phyloP scores from a whole-genome alignment of 2,113 vertebrate species.

The Eidolon helvum region DNA sequence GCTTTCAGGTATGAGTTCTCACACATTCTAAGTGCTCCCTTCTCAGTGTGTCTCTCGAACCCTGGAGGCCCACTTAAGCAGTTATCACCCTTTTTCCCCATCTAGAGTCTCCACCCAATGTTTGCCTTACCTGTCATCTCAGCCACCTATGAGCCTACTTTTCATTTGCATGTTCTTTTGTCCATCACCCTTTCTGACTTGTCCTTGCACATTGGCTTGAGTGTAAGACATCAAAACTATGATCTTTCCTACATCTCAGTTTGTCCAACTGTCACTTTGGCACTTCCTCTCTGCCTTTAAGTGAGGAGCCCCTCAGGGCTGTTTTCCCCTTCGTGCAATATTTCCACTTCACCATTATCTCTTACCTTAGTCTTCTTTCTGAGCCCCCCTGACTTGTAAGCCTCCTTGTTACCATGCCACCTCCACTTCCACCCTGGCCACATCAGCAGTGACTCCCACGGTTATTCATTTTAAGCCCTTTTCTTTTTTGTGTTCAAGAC shows the following conservation, averaged over 20 bases:
- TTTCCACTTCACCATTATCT: background rate
- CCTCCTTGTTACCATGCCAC: background rate
- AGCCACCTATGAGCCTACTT: background rate
- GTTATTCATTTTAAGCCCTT: background rate
- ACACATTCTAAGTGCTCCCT: background rate
- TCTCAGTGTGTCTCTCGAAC: background rate
- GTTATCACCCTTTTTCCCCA: background rate
- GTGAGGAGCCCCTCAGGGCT: background rate
- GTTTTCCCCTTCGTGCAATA: background rate
- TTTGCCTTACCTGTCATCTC: background rate
- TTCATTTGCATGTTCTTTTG: background rate
- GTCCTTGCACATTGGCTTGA: too few relatives aligned
- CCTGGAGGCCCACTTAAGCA: background rate
- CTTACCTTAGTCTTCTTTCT: background rate
- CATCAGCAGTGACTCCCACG: background rate
- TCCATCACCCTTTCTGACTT: background rate
- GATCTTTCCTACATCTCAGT: background rate
- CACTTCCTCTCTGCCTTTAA: background rate
- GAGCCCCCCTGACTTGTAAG: background rate
- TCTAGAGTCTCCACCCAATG: background rate
- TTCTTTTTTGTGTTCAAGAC: background rate
- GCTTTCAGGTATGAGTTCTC: background rate
- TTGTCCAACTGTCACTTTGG: background rate
- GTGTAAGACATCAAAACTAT: too few relatives aligned
- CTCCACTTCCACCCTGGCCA: too few relatives aligned